Evolutionary conservation across 2,888 invertebrate species (phyloP).

Genomic region (Clusia tigrina): DNA sequence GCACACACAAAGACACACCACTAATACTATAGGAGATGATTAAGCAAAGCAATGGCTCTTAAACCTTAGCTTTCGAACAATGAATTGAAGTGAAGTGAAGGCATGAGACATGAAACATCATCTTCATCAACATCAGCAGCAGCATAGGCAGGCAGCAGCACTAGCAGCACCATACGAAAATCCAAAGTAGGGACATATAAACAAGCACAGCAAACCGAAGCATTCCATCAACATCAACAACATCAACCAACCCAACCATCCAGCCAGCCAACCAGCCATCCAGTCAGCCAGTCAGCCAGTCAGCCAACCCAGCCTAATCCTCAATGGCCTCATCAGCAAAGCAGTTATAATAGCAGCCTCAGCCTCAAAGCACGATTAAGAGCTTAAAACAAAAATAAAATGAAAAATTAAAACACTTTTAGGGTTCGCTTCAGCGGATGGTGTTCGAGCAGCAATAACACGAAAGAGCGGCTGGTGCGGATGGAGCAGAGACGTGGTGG

Average conservation of each 20-base stretch:
- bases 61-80: slow-evolving; percentile 2
- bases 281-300: no score
- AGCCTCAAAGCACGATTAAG: slow-evolving; percentile 22
- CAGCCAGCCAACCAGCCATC: background rate
- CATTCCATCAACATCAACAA: background rate
- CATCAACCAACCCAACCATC: no score
- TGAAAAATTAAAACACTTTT: slow-evolving; percentile 23
- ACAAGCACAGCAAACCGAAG: background rate
- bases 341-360: background rate
- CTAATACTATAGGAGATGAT: background rate
- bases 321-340: background rate
- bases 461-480: background rate
- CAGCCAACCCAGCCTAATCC: background rate
- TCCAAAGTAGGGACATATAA: background rate
- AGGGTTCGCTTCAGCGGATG: slow-evolving; percentile 10
- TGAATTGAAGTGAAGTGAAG: slow-evolving; percentile 16
- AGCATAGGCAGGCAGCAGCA: background rate
- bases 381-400: slow-evolving; percentile 17
- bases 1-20: background rate
- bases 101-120: slow-evolving; percentile 20
- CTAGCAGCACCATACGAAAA: background rate
- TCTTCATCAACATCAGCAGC: slow-evolving; percentile 4
- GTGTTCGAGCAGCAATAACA: slow-evolving; percentile 10
- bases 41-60: slow-evolving; percentile 9
- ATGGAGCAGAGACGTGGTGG: background rate